Percentiles rank a stretch among this genome's conserved stretches.
Evolutionary conservation across 2,113 vertebrate species (phyloP).

Genomic region (Platysteira castanea): DNA sequence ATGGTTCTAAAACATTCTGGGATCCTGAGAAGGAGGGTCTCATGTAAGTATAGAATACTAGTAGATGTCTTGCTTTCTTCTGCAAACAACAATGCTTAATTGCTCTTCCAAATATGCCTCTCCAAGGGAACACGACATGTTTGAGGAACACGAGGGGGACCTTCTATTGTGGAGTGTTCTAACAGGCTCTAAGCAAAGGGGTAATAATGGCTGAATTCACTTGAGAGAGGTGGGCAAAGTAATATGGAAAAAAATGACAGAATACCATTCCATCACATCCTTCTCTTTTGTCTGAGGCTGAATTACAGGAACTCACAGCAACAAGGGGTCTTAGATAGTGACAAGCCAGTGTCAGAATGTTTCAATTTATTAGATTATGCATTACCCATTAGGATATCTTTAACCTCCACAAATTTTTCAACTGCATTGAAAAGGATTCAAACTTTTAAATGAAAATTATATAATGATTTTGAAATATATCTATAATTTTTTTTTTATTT

Average conservation of each 20-base stretch:
- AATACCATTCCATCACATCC: conserved; percentile 35
- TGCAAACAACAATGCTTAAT: conserved; percentile 46
- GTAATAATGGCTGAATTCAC: conserved; percentile 51
- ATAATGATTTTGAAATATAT: conserved; percentile 36
- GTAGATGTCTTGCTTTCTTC: conserved; percentile 39
- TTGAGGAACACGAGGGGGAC: conserved; percentile 35
- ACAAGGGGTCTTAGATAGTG: conserved; percentile 34
- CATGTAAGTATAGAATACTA: background rate
- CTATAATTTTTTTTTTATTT: conserved; percentile 43
- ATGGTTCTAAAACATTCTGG: background rate
- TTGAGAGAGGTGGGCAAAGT: conserved; percentile 23
- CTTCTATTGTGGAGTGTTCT: conserved; percentile 40
- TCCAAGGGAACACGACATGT: background rate
- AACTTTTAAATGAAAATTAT: conserved; percentile 33
- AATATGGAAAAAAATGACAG: conserved; percentile 31
- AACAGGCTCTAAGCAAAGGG: conserved; percentile 9
- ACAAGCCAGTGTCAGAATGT: conserved; percentile 15
- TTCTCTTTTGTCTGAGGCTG: conserved; percentile 43
- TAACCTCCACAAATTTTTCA: conserved; percentile 7
- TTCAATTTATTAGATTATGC: conserved; percentile 26
- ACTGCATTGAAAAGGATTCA: background rate
- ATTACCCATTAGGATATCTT: conserved; percentile 2
- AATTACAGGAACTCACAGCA: conserved; percentile 29
- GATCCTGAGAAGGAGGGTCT: background rate
- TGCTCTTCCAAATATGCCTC: conserved; percentile 41